phyloP scores from a whole-genome alignment of 2,888 invertebrate genomes.

The Altica lythri region DNA sequence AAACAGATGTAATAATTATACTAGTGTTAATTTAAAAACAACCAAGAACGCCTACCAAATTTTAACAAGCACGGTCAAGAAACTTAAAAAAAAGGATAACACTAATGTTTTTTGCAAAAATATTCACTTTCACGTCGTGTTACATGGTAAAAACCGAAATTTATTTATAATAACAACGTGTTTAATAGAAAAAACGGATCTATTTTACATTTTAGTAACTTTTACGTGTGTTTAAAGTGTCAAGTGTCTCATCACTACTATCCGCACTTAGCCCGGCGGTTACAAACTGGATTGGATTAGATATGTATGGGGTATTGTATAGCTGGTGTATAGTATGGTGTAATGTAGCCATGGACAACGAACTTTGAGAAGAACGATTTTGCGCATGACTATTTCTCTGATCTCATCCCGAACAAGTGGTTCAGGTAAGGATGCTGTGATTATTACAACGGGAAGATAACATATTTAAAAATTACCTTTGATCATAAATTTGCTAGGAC shows the following conservation, averaged over 20 bases:
- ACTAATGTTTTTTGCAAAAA: slow-evolving; percentile 22
- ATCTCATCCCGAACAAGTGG: slow-evolving; percentile 30
- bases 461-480: too few species aligned
- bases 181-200: slow-evolving; percentile 24
- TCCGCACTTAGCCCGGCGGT: slow-evolving; percentile 27
- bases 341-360: slow-evolving; percentile 35
- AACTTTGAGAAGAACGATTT: slow-evolving; percentile 32
- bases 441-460: too few species aligned
- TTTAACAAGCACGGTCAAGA: slow-evolving; percentile 45
- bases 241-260: slow-evolving; percentile 34
- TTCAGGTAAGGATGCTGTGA: slow-evolving; percentile 30
- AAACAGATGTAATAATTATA: slow-evolving; percentile 6
- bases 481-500: too few species aligned
- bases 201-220: slow-evolving; percentile 30
- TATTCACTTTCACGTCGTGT: slow-evolving; percentile 25
- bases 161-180: slow-evolving; percentile 21
- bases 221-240: slow-evolving; percentile 29
- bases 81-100: slow-evolving; percentile 28
- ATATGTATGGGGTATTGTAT: too few species aligned
- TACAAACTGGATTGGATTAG: slow-evolving; percentile 12
- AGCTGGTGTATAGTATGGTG: too few species aligned
- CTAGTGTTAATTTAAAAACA: slow-evolving; percentile 12
- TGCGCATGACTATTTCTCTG: slow-evolving; percentile 37
- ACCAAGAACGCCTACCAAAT: slow-evolving; percentile 50
- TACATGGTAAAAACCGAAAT: slow-evolving; percentile 20